Base-by-base conservation (phyloP, 2,888 invertebrate species). In the Ochropleura leucogaster region DNA sequence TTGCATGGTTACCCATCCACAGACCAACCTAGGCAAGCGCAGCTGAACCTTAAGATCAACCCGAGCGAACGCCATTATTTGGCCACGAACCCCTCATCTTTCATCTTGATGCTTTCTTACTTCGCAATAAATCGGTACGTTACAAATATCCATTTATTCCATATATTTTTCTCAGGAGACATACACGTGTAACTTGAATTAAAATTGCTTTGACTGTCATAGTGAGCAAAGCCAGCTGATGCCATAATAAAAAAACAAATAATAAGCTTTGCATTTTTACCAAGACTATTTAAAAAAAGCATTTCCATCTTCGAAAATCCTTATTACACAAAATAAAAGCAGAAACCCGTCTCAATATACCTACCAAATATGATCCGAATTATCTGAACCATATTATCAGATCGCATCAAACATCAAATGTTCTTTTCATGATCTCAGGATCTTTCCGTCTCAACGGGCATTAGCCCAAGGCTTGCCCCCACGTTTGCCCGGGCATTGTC, bases 351-450 rank as follows among this genome's bases (percentile, higher is more conserved):
- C 55, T 8, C 46, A 1, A 46, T 14, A 20, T 18, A 60, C 51
- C 16, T 51, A 67, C 47, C 18, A 63, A 72, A 72, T 70, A 44
- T 68, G 69, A 71, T 69, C 64, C 66, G 64, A 67, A 85, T 76
- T 62, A 85, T 80, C 66, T 83, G 80, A 78, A 72, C 80, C 80
- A 69, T 80, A 63, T 74, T 75, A 72, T 72, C 81, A 68, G 74
- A 64, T 84, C 63, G 72, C 66, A 84, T 75, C 72, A 72, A 74
- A 86, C 73, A 65, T 82, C 74, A 80, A 82, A 85, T 86, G 83
- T 83, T 79, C 86, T 84, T 83, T 87, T 82, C 82, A 86, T 84
- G 82, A 83, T 82, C 84, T 77, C 73, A 62, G 78, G 75, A 84
- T 86, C 77, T 83, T 87, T 84, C 77, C 80, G 71, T 68, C 76